A percentile compares a stretch with the other conserved stretches of the same genome.
Evolutionary conservation across 2,797 vertebrate genomes (phyloP).

Genomic region (Gymnothorax reevesii): DNA sequence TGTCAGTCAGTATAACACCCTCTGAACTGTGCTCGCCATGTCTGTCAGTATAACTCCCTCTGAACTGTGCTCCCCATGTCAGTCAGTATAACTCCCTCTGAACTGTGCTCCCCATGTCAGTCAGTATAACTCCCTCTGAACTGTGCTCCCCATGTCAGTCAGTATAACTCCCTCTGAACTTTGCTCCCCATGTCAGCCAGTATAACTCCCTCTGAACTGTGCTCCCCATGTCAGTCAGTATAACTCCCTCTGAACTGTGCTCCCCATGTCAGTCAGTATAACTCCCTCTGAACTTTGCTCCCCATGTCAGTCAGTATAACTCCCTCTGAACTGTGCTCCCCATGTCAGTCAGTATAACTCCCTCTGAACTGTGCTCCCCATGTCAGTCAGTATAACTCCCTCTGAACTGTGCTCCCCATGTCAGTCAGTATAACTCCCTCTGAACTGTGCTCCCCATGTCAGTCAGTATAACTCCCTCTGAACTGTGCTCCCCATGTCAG

Average conservation of each 20-base stretch:
- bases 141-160: slow-evolving; percentile 46
- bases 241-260: slow-evolving; percentile 64
- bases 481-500: slow-evolving; percentile 56
- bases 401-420: slow-evolving; percentile 64
- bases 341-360: slow-evolving; percentile 46
- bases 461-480: slow-evolving; percentile 54
- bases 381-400: slow-evolving; percentile 46
- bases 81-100: slow-evolving; percentile 54
- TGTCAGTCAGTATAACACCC: slow-evolving; percentile 46
- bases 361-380: slow-evolving; percentile 64
- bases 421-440: slow-evolving; percentile 50
- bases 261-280: slow-evolving; percentile 39
- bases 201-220: slow-evolving; percentile 63
- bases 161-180: slow-evolving; percentile 62
- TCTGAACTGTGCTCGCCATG: slow-evolving; percentile 64
- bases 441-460: slow-evolving; percentile 60
- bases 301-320: slow-evolving; percentile 42
- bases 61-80: slow-evolving; percentile 60
- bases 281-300: slow-evolving; percentile 65
- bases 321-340: slow-evolving; percentile 66
- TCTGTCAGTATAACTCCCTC: slow-evolving; percentile 49
- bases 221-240: slow-evolving; percentile 35
- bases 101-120: slow-evolving; percentile 56
- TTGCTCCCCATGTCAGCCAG: slow-evolving; percentile 28
- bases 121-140: slow-evolving; percentile 58